Conservation (phyloP, 2,113 vertebrate genomes). For the Rhipidura dahli region DNA sequence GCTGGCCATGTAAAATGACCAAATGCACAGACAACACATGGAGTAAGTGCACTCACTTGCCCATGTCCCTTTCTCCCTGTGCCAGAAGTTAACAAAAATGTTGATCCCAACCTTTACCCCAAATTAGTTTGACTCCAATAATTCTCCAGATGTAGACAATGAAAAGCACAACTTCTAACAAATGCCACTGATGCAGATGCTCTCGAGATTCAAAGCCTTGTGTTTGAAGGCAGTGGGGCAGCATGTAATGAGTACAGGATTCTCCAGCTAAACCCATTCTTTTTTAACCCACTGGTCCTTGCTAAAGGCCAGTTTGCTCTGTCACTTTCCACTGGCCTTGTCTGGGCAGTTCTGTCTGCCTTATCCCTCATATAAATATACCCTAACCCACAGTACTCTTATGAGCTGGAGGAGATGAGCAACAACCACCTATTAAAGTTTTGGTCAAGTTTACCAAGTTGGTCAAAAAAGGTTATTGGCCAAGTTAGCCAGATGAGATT, state of each 20-base stretch:
- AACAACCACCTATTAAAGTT: not conserved
- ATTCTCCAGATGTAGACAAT: not conserved
- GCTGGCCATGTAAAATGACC: not conserved
- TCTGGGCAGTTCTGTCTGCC: not conserved
- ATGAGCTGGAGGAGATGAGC: not conserved
- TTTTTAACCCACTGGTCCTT: not conserved
- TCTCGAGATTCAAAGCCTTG: not conserved
- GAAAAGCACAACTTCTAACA: not conserved
- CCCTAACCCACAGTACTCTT: not conserved
- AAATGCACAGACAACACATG: not conserved
- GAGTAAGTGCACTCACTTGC: not conserved
- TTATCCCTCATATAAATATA: not conserved
- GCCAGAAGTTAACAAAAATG: not conserved
- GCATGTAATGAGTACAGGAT: not conserved
- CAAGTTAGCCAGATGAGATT: not conserved
- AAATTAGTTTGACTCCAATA: not conserved
- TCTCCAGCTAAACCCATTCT: not conserved
- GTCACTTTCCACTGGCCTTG: not conserved
- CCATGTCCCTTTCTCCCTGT: not conserved
- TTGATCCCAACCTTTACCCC: not conserved
- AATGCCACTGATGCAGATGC: rapidly evolving
- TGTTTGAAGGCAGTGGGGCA: not conserved
- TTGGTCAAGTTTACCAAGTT: not conserved
- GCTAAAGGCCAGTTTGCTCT: not conserved
- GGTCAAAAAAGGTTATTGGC: not conserved